phyloP scores from a whole-genome alignment of 2,888 invertebrate species.

The Agrenia bidenticulata region DNA sequence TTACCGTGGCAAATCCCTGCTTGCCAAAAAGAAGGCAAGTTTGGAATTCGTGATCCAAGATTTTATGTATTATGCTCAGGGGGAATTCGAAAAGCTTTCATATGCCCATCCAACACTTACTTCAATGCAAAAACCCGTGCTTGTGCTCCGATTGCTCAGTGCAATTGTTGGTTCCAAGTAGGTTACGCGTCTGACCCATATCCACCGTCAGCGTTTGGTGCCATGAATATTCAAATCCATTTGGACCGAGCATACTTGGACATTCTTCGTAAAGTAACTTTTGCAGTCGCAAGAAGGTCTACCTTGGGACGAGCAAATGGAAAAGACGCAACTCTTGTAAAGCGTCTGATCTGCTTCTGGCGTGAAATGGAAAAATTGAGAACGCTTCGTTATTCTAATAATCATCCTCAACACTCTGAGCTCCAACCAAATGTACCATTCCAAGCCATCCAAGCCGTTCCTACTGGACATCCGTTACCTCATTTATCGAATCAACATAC shows the following conservation, averaged over 20 bases:
- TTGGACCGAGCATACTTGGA: slow-evolving; percentile 44
- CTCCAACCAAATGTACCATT: too few relatives aligned
- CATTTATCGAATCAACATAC: too few relatives aligned
- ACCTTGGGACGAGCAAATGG: slow-evolving; percentile 22
- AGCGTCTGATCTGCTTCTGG: slow-evolving; percentile 49
- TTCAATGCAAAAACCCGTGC: slow-evolving; percentile 33
- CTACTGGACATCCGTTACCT: too few relatives aligned
- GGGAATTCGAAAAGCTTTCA: slow-evolving; percentile 22
- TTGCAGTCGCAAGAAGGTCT: slow-evolving; percentile 17
- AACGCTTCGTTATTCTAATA: slow-evolving; percentile 40
- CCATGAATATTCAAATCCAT: slow-evolving; percentile 42
- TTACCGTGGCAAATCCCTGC: slow-evolving; percentile 38
- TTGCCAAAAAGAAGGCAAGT: slow-evolving; percentile 36
- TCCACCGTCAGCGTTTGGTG: slow-evolving; percentile 10
- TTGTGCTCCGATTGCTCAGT: slow-evolving; percentile 37
- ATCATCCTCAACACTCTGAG: slow-evolving; percentile 8
- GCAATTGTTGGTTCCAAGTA: slow-evolving; percentile 47
- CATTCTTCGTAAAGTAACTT: slow-evolving; percentile 30
- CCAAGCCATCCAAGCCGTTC: not conserved
- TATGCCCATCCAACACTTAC: slow-evolving; percentile 49
- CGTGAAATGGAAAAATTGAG: slow-evolving; percentile 49
- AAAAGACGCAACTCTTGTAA: slow-evolving; percentile 28
- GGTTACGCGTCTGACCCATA: slow-evolving; percentile 40
- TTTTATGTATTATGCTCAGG: slow-evolving; percentile 38
- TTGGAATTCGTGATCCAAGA: slow-evolving; percentile 39